Base-by-base conservation (phyloP, 2,888 invertebrate species). In the Zhuqinia jingwanae region DNA sequence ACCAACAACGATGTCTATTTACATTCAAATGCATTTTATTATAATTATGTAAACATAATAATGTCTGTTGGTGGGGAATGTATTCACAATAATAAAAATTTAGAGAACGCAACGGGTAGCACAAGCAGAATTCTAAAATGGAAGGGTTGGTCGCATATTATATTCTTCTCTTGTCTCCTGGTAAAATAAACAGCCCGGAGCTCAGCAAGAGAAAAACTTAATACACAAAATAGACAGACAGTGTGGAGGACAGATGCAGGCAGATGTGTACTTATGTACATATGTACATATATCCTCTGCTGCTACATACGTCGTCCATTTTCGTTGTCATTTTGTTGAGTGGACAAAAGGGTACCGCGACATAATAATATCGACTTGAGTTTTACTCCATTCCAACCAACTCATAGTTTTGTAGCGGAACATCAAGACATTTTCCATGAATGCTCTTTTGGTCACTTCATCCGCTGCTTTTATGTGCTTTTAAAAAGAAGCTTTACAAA, bases 321-420 rank as follows among this genome's bases (percentile, higher is more conserved):
- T 77, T 56, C 60, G 2, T n/a, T 78, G 78, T 78, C 47, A 47
- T 25, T 76, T 47, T 58, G 50, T 56, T 58, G 80, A 56, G 42
- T 45, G 25, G 80, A 80, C 80, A 80, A 80, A 70, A 56, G 70
- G 70, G 30, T 70, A 70, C 80, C 80, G 80, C 63, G 65, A 47
- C 65, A 47, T 25, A 36, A 65, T n/a, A n/a, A n/a, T n/a, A n/a
- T n/a, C 36, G 36, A 65, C 42, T 65, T 36, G 58, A 56, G 27
- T 56, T 63, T 63, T 36, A 6, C 36, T 8, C 36, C 65, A 65
- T 65, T 56, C 30, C 22, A 30, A 50, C 65, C n/a, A 36, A 70
- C 42, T 58, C 58, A 70, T 56, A 30, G 42, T 36, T 3, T 36
- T 36, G 36, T 36, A 36, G 5, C 36, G 3, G 3, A 80, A 68